Base-by-base conservation (phyloP, 2,888 invertebrate genomes). In the Eupsilia transversa region DNA sequence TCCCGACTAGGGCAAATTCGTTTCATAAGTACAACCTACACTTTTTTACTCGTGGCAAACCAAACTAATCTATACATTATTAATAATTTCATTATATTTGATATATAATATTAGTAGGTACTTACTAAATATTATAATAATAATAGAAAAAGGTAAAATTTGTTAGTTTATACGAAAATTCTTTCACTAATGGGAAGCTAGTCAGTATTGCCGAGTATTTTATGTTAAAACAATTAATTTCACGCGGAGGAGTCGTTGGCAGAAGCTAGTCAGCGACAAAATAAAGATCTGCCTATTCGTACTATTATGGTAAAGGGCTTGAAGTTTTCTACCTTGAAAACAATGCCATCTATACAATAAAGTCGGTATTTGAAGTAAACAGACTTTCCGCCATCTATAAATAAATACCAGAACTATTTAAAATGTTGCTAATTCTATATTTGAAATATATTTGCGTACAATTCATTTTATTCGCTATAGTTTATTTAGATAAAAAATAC, bases 341-440 rank as follows among this genome's bases (percentile, higher is more conserved):
- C 6, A 79, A 9, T 49, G 76, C 80, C 76, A 80, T 77, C 76
- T 83, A n/a, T 46, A 27, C 23, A 41, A 65, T 41, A 1, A 30
- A 6, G 3, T 3, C 0, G 12, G 33, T 6, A 84, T 23, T 66
- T 56, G 1, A 71, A 57, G 57, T 1, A 27, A 33, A 57, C 2
- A 14, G n/a, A 54, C 61, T 6, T 6, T 14, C 12, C 14, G 83
- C 82, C 83, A 85, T 85, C 83, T 83, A 52, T 69, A 17, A 14
- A 12, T 6, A 3, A 0, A 7, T 20, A 12, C 0, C 0, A 14
- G n/a, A 77, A 83, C 52, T 59, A 35, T 49, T 69, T 57, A n/a
- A n/a, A 56, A 57, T 33, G 14, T 56, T 69, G 43, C 17, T 20
- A 65, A 60, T 65, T 72, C 14, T 17, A 0, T 3, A 46, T 2